A percentile compares a stretch with the other conserved stretches of the same genome.
Evolutionary conservation across 2,797 vertebrate genomes (phyloP).

Genomic region (Lates japonicus): DNA sequence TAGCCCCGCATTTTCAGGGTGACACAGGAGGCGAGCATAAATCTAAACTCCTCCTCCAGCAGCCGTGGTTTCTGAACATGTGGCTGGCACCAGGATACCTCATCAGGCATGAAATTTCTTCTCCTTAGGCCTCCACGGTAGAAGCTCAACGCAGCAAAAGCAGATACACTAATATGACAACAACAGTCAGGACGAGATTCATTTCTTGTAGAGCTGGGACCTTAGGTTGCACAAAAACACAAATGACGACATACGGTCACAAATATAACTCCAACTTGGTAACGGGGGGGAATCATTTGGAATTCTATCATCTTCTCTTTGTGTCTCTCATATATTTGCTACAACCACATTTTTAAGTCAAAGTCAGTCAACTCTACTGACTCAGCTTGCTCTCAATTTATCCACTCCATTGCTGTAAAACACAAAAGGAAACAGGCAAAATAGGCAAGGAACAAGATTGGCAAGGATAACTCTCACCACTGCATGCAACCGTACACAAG

Average conservation of each 20-base stretch:
- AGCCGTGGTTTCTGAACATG: constrained; percentile 64
- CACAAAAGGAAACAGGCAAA: not conserved
- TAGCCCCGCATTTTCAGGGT: constrained; percentile 73
- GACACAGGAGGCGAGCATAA: constrained; percentile 75
- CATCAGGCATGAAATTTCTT: constrained; percentile 42
- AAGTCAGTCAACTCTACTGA: not conserved
- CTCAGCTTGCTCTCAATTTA: not conserved
- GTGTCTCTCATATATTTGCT: not conserved
- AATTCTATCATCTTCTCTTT: not conserved
- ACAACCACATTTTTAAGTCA: not conserved
- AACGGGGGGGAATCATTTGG: not conserved
- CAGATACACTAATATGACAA: not conserved
- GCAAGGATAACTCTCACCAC: not conserved
- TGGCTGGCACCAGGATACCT: constrained; percentile 68
- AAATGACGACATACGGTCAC: not conserved
- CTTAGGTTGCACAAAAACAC: not conserved
- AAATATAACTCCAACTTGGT: not conserved
- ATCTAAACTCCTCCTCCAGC: constrained; percentile 62
- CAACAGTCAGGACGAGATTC: not conserved
- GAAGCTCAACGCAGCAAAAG: not conserved
- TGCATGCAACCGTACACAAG: constrained; percentile 8
- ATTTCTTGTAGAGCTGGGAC: not conserved
- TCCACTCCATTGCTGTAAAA: not conserved
- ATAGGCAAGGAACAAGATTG: not conserved
- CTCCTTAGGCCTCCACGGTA: constrained; percentile 21